These are phyloP conservation scores for Dusona sp. DNA, from an alignment of 2,888 invertebrate species.

Conservation along the genomic window DNA sequence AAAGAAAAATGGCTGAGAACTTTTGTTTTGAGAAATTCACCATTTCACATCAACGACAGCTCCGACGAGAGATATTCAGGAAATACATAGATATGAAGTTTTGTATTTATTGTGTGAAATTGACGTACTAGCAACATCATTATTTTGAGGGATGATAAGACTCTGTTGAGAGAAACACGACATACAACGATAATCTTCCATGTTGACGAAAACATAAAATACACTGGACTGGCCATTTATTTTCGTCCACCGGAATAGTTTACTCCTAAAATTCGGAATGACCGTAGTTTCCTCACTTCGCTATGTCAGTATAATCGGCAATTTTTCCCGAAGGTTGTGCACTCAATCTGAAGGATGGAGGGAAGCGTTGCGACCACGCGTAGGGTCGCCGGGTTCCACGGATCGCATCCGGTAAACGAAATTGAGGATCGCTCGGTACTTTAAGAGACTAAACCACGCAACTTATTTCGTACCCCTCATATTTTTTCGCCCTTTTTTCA, in stretches of 20 bases:
- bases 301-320: conserved; percentile 24
- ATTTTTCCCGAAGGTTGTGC: conserved; percentile 15
- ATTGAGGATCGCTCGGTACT: conserved; percentile 13
- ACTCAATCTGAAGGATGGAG: conserved; percentile 10
- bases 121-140: not conserved
- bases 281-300: not conserved
- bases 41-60: not conserved
- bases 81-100: not conserved
- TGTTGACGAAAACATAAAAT: conserved; percentile 5
- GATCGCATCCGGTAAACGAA: conserved; percentile 24
- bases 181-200: not conserved
- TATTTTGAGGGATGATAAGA: not conserved
- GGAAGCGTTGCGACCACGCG: not conserved
- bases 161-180: not conserved
- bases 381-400: conserved; percentile 13
- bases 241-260: not conserved
- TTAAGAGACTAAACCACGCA: not conserved
- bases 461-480: conserved; percentile 16
- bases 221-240: not conserved
- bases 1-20: not conserved
- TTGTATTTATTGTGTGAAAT: not conserved
- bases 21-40: not conserved
- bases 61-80: not conserved
- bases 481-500: not conserved
- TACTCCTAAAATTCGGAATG: not conserved